A percentile compares a stretch with the other conserved stretches of the same genome.
phyloP scores from a whole-genome alignment of 2,888 invertebrate species.

The Platypus cylindrus region DNA sequence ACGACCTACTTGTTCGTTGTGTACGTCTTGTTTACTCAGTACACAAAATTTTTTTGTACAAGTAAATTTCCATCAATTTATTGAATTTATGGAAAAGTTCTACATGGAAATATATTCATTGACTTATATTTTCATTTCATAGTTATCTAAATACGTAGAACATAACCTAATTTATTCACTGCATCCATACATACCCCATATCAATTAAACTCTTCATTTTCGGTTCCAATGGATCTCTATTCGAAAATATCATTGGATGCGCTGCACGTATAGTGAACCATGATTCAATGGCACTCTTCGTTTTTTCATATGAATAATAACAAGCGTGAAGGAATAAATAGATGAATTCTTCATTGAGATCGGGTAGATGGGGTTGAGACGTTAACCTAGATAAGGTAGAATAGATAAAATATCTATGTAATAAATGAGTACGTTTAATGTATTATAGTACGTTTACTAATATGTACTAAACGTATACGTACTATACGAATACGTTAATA shows the following conservation, averaged over 20 bases:
- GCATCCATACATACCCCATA: slow-evolving; percentile 49
- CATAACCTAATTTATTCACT: too few species aligned
- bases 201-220: slow-evolving; percentile 43
- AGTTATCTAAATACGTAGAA: too few species aligned
- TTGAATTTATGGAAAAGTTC: too few species aligned
- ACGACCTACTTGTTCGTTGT: too few species aligned
- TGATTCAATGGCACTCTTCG: slow-evolving; percentile 37
- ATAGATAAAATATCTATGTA: too few species aligned
- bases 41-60: too few species aligned
- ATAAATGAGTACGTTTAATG: too few species aligned
- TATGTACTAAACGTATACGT: neutral
- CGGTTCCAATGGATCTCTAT: slow-evolving; percentile 40
- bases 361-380: slow-evolving; percentile 45
- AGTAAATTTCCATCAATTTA: too few species aligned
- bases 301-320: slow-evolving; percentile 36
- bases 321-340: slow-evolving; percentile 51
- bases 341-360: slow-evolving; percentile 50
- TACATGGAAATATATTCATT: too few species aligned
- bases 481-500: too few species aligned
- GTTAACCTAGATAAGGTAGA: slow-evolving; percentile 51
- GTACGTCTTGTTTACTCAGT: too few species aligned
- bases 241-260: slow-evolving; percentile 45
- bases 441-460: neutral
- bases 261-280: slow-evolving; percentile 46
- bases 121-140: too few species aligned